Conservation (phyloP, 2,113 vertebrate genomes). For the Grammomys surdaster region DNA sequence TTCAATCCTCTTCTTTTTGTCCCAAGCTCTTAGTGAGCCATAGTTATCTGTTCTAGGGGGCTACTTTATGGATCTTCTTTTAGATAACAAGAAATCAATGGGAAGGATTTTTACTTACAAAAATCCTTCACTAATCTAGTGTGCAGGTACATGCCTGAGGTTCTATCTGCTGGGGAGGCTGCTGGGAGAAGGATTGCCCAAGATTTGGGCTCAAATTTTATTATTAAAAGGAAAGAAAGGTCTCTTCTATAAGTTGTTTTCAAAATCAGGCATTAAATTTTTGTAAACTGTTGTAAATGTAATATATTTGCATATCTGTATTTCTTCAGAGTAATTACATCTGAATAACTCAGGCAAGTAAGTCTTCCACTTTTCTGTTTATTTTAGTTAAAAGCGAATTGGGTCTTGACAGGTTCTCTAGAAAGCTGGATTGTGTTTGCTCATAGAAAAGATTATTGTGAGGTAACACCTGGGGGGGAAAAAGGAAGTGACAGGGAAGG, state of each 20-base stretch:
- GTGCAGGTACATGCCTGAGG: neutral
- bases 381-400: slow-evolving; percentile 10
- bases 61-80: neutral
- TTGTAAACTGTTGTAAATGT: neutral
- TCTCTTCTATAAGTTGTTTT: neutral
- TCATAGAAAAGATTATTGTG: neutral
- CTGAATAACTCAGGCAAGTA: neutral
- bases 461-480: neutral
- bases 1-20: neutral
- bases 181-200: neutral
- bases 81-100: neutral
- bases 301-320: neutral
- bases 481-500: no score
- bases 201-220: neutral
- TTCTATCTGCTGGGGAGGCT: neutral
- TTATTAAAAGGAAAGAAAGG: neutral
- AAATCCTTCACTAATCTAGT: neutral
- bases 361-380: neutral
- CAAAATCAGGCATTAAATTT: slow-evolving; percentile 1
- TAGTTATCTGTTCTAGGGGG: neutral
- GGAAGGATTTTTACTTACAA: neutral
- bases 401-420: neutral
- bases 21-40: neutral
- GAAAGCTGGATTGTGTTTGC: neutral
- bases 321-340: slow-evolving; percentile 49